Percentiles rank a stretch among this genome's conserved stretches.
These are phyloP conservation scores for Aleiodes sp. DNA, from an alignment of 1,140 invertebrate species.

Conservation along the genomic window DNA sequence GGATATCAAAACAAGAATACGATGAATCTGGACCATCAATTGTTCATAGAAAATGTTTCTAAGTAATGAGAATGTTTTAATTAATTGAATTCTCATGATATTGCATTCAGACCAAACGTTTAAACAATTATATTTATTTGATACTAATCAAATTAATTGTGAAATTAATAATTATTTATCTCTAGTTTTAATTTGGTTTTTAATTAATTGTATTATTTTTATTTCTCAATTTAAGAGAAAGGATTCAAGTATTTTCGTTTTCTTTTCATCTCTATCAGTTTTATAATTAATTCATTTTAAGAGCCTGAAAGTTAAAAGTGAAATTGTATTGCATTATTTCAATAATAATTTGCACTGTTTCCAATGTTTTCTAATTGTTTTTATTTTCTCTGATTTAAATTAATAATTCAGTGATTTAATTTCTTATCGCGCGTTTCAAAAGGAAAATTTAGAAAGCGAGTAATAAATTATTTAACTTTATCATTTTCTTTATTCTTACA, in stretches of 20 bases:
- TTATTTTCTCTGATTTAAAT: not conserved
- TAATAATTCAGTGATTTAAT: not conserved
- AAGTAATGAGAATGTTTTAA: too few relatives aligned
- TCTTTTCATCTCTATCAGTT: not conserved
- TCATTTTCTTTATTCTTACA: constrained; percentile 22
- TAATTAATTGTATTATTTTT: too few relatives aligned
- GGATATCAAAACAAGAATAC: constrained; percentile 90
- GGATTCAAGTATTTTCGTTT: too few relatives aligned
- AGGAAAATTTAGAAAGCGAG: not conserved
- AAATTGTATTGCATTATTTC: not conserved
- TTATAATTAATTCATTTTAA: not conserved
- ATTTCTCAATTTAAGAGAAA: too few relatives aligned
- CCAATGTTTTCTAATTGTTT: not conserved
- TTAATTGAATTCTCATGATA: not conserved
- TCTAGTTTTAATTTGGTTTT: not conserved
- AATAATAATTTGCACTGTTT: constrained; percentile 22
- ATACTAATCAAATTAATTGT: not conserved
- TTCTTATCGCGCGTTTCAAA: too few relatives aligned
- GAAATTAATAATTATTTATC: not conserved
- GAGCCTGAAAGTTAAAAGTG: constrained; percentile 8
- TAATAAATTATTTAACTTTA: not conserved
- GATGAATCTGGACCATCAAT: constrained; percentile 87
- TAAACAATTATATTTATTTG: constrained; percentile 24
- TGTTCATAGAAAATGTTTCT: constrained; percentile 87
- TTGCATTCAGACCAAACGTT: not conserved